Base-by-base conservation (phyloP, 2,797 vertebrate genomes). In the Notolabrus celidotus region DNA sequence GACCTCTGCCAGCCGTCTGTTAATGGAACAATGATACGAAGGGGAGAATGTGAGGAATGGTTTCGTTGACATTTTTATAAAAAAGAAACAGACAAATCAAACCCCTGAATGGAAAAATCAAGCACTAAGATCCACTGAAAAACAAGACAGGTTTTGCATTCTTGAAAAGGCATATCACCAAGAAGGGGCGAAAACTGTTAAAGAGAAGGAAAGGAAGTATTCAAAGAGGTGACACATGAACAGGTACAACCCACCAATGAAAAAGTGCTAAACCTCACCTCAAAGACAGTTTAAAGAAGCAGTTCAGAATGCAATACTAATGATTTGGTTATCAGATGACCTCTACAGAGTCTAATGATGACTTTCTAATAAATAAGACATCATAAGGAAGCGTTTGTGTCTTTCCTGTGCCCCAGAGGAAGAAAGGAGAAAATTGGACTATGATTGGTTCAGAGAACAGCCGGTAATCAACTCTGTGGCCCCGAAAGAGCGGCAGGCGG, bases 1-100 rank as follows among this genome's bases (percentile, higher is more conserved):
- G 88, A 9, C 68, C 81, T 39, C 77, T 86, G 29, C 77, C 81
- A 19, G 75, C 17, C 1, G 55, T 43, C 90, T 92, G 45, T 29
- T 45, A 59, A 31, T 10, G 45, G 55, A 2, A 52, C 54, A 58
- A 51, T 42, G 1, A 71, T 1, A 36, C 9, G 36, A 22, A 47
- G 7, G 42, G 7, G 8, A 3, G 25, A 17, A 38, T 16, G 65
- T 70, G 22, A 59, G 11, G 16, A 33, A 66, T 34, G 54, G 63
- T 25, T 9, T 41, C 11, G 51, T 34, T n/a, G 60, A 9, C 23
- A 36, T 1, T 38, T 3, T 49, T 14, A 68, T 1, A 4, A 43
- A 3, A 25, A 14, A 34, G 3, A 22, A 57, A 65, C 15, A 69
- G 45, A 57, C 29, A 46, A 43, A 71, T 51, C 7, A 55, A 25